These are phyloP conservation scores for Escarpia spicata DNA, from an alignment of 2,888 invertebrate species.

Conservation along the genomic window DNA sequence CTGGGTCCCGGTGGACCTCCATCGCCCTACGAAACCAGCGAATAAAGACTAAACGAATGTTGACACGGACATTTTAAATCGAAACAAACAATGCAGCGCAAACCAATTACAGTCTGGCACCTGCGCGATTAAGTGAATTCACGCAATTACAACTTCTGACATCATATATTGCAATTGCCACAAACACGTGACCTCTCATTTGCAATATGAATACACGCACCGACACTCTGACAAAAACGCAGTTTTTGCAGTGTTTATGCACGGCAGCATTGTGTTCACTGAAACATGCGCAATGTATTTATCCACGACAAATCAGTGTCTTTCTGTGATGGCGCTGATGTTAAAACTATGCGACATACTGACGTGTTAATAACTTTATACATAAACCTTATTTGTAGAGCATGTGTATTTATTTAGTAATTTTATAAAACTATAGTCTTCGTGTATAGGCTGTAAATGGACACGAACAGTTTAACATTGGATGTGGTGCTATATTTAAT, in stretches of 20 bases:
- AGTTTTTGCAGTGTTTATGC: neutral
- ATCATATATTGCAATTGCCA: neutral
- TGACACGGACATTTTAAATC: neutral
- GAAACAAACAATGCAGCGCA: neutral
- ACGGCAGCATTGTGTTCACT: neutral
- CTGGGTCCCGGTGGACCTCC: constrained; percentile 25
- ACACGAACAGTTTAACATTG: too few relatives aligned
- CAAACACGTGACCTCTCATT: neutral
- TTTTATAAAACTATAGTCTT: too few relatives aligned
- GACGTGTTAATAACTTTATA: too few relatives aligned
- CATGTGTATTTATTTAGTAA: too few relatives aligned
- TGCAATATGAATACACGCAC: neutral
- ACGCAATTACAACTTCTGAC: neutral
- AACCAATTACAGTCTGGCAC: neutral
- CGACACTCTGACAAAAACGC: neutral
- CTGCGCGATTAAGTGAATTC: neutral
- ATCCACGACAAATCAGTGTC: neutral
- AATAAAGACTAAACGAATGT: neutral
- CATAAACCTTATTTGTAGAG: too few relatives aligned
- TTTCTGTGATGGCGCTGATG: too few relatives aligned
- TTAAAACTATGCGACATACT: too few relatives aligned
- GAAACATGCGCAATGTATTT: neutral
- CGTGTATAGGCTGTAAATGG: too few relatives aligned
- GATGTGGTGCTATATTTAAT: too few relatives aligned
- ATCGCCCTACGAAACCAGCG: neutral